phyloP scores from a whole-genome alignment of 2,888 invertebrate genomes.

The Zygogramma bicolorata region DNA sequence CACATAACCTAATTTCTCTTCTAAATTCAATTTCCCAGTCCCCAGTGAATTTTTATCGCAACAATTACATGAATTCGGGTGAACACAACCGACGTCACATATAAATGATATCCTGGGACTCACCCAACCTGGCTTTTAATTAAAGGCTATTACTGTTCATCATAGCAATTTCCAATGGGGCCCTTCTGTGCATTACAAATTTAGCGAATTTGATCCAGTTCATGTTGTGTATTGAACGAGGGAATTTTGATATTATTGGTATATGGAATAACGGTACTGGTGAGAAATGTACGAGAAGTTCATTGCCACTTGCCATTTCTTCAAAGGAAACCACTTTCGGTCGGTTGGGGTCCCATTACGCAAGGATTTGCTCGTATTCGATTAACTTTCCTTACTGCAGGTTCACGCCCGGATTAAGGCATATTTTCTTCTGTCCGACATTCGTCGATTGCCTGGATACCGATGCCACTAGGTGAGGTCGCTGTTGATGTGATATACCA shows the following conservation, averaged over 20 bases:
- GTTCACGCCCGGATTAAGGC: too few species aligned
- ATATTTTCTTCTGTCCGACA: too few species aligned
- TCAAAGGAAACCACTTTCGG: too few species aligned
- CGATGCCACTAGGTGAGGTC: too few species aligned
- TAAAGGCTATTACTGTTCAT: constrained; percentile 40
- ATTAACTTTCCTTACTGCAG: too few species aligned
- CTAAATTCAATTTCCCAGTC: not conserved
- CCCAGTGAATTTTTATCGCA: not conserved
- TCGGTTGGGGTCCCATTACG: too few species aligned
- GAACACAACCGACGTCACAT: not conserved
- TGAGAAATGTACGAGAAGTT: too few species aligned
- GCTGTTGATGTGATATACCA: too few species aligned
- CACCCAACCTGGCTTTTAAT: constrained; percentile 32
- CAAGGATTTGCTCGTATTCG: too few species aligned
- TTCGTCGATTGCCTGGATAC: too few species aligned
- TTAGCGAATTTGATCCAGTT: constrained; percentile 34
- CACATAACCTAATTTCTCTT: not conserved
- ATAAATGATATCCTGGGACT: constrained; percentile 34
- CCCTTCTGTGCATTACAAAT: constrained; percentile 34
- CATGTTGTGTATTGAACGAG: constrained; percentile 14
- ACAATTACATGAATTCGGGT: not conserved
- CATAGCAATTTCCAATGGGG: constrained; percentile 30
- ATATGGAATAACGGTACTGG: too few species aligned
- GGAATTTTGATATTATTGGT: not conserved
- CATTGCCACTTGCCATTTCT: too few species aligned